Evolutionary conservation across 2,113 vertebrate genomes (phyloP), one percentile per base, ranked within the genome.

Genomic region (Lontra canadensis): DNA sequence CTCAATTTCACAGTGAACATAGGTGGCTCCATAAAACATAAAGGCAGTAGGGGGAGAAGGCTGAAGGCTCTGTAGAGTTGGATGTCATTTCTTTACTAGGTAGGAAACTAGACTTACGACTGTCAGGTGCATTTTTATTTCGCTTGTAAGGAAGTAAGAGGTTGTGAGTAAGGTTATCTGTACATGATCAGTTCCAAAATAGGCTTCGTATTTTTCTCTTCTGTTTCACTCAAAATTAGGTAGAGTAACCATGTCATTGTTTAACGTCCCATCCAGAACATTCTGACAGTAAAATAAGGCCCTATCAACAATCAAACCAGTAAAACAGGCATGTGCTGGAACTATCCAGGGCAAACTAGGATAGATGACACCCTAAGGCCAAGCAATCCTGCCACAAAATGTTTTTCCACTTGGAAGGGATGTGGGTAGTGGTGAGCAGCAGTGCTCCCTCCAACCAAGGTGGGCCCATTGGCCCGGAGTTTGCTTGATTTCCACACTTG

Each of bases 1-100:
- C 85, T 90, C 79, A 91, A 44, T 79, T 93, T 63, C 73, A 89
- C 82, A 29, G 82, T 31, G 61, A 97, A 34, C 55, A 31, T 8
- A 84, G 82, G 61, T 34, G 55, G 47, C 55, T 92, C 73, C 79
- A 55, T 96, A 95, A 97, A 97, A 52, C n/a, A 80, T 57, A 81
- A 92, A 97, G 79, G 79, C 49, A 92, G 82, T 12, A 36, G 18
- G 26, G n/a, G 57, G 9, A 90, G 55, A 93, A 90, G 74, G 78
- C 1, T 74, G 79, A 44, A 59, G 73, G 29, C 79, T 42, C 82
- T 89, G 31, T 42, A 79, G 82, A 47, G 65, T 59, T 74, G 93
- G 13, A 76, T 83, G 34, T 39, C 86, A 89, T 95, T 96, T 94
- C 73, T 67, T 91, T 96, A 87, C 88, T 61, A 42, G 67, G 74